Conservation (phyloP, 2,888 invertebrate genomes). For the Phasia obesa region DNA sequence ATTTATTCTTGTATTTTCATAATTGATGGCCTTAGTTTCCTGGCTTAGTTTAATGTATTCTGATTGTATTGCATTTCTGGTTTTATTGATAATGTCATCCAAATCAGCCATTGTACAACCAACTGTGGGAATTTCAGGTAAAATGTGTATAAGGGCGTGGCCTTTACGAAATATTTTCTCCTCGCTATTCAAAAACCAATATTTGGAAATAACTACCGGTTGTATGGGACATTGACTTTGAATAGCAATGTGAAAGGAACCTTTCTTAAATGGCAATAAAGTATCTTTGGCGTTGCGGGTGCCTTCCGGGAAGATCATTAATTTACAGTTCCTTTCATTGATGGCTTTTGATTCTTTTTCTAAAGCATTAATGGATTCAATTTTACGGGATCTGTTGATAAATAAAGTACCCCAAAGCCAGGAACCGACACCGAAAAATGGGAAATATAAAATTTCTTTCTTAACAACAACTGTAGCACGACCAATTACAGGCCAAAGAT, state of each 20-base stretch:
- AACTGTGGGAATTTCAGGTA: conserved; percentile 88
- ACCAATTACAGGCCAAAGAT: conserved; percentile 91
- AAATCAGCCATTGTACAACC: conserved; percentile 86
- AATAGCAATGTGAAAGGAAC: conserved; percentile 96
- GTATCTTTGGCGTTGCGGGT: conserved; percentile 90
- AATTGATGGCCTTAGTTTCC: conserved; percentile 77
- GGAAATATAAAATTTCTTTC: conserved; percentile 90
- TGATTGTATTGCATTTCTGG: conserved; percentile 87
- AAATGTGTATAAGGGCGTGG: conserved; percentile 87
- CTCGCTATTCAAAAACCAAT: conserved; percentile 87
- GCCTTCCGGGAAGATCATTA: conserved; percentile 96
- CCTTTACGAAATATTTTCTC: conserved; percentile 87
- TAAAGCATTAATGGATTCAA: conserved; percentile 88
- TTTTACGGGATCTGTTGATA: conserved; percentile 89
- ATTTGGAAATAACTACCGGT: conserved; percentile 94
- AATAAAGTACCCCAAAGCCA: conserved; percentile 96
- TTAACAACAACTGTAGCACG: conserved; percentile 92
- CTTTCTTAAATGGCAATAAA: conserved; percentile 96
- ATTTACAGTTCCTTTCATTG: conserved; percentile 86
- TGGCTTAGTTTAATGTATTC: conserved; percentile 84
- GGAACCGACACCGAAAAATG: conserved; percentile 92
- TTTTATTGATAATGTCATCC: conserved; percentile 86
- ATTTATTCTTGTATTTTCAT: conserved; percentile 72
- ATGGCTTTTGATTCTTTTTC: conserved; percentile 88
- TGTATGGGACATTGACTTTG: conserved; percentile 92